These are phyloP conservation scores for Synergus laeviventris DNA, from an alignment of 2,888 invertebrate genomes.

Conservation along the genomic window DNA sequence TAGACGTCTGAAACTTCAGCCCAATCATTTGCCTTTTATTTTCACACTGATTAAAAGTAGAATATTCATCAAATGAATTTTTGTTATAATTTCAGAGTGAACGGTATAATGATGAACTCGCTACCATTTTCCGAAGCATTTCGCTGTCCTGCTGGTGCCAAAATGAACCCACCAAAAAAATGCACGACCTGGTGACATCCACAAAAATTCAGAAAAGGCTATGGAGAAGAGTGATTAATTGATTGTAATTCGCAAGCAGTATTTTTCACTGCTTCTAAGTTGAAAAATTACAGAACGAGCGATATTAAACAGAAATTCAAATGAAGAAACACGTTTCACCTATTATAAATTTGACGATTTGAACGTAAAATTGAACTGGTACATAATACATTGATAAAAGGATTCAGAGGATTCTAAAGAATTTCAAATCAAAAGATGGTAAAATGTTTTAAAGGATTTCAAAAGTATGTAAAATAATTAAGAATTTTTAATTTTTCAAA, in stretches of 20 bases:
- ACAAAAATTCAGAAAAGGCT: constrained; percentile 29
- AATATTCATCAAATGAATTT: neutral
- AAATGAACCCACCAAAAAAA: constrained; percentile 77
- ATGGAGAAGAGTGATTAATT: constrained; percentile 4
- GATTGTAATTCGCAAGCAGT: neutral
- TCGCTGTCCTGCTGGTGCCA: constrained; percentile 75
- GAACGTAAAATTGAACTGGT: constrained; percentile 10
- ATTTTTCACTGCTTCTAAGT: constrained; percentile 21
- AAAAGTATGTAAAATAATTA: too few relatives aligned
- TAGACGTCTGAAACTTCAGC: too few relatives aligned
- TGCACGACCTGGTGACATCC: constrained; percentile 75
- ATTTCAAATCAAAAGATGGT: too few relatives aligned
- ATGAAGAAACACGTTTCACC: neutral
- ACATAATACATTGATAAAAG: neutral
- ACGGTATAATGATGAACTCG: constrained; percentile 78
- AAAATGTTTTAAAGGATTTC: too few relatives aligned
- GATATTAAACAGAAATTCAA: neutral
- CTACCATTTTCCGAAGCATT: constrained; percentile 76
- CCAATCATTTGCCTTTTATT: too few relatives aligned
- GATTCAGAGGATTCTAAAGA: too few relatives aligned
- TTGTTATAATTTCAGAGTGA: constrained; percentile 71
- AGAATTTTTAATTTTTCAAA: too few relatives aligned
- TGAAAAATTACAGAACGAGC: neutral
- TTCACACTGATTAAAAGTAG: too few relatives aligned
- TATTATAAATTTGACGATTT: neutral